Evolutionary conservation across 2,113 vertebrate species (phyloP).

Genomic region (Falco punctatus): DNA sequence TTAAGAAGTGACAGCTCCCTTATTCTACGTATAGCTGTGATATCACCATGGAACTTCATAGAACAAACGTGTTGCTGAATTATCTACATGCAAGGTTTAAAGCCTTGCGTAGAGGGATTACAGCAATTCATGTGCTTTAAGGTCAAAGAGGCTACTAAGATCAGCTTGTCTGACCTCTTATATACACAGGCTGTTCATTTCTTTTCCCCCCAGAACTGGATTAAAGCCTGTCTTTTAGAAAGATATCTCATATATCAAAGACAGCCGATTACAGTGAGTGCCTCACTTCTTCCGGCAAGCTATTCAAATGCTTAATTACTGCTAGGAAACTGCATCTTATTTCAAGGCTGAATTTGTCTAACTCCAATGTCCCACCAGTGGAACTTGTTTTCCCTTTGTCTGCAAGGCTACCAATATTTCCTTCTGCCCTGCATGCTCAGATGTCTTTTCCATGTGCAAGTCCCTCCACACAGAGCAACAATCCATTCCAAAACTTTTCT

Average conservation of each 20-base stretch:
- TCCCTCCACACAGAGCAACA: neutral
- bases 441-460: neutral
- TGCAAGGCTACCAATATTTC: neutral
- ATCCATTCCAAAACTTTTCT: neutral
- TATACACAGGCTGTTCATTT: neutral
- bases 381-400: neutral
- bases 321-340: neutral
- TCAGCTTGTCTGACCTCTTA: neutral
- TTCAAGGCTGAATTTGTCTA: neutral
- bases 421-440: neutral
- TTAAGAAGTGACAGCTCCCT: neutral
- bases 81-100: neutral
- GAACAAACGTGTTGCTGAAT: neutral
- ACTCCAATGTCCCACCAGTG: neutral
- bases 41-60: neutral
- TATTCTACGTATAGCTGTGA: neutral
- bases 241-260: slow-evolving; percentile 17
- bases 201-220: neutral
- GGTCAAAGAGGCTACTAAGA: neutral
- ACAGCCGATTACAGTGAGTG: neutral
- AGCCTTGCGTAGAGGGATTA: neutral
- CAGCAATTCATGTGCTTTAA: neutral
- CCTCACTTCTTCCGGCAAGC: neutral
- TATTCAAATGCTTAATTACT: slow-evolving; percentile 13
- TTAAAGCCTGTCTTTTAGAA: slow-evolving; percentile 6